Conservation (phyloP, 2,797 vertebrate species). For the Tragopan temminckii region DNA sequence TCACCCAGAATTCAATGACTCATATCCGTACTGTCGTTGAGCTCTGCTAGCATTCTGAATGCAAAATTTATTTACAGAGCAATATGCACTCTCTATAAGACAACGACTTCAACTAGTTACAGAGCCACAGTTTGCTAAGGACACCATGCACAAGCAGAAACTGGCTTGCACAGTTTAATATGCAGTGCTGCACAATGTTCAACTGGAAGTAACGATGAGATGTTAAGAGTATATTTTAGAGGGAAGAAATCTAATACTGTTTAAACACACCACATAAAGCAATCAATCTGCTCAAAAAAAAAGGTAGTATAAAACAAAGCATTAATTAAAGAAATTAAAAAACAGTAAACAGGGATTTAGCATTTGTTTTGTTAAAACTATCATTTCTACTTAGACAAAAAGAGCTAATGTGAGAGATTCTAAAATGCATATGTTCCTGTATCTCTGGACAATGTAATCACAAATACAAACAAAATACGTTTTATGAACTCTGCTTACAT, state of each 20-base stretch:
- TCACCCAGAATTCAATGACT: not conserved
- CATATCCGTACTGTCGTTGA: fast-evolving
- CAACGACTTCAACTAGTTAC: not conserved
- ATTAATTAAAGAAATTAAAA: not conserved
- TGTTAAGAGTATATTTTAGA: not conserved
- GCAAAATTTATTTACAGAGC: not conserved
- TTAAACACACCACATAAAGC: not conserved
- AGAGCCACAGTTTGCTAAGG: not conserved
- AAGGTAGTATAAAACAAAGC: not conserved
- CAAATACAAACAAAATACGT: not conserved
- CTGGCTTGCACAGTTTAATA: fast-evolving
- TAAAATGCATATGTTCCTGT: not conserved
- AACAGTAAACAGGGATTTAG: not conserved
- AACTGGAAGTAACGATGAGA: not conserved
- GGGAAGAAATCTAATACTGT: not conserved
- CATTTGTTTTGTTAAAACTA: not conserved
- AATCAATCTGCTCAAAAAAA: not conserved
- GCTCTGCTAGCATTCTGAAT: not conserved
- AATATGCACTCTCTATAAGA: not conserved
- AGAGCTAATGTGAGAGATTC: not conserved
- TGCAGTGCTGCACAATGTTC: too few species aligned
- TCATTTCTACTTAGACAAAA: not conserved
- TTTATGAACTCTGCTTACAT: not conserved
- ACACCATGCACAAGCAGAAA: not conserved
- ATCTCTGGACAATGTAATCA: not conserved